phyloP scores from a whole-genome alignment of 2,113 vertebrate species.

The Emydocephalus ijimae region DNA sequence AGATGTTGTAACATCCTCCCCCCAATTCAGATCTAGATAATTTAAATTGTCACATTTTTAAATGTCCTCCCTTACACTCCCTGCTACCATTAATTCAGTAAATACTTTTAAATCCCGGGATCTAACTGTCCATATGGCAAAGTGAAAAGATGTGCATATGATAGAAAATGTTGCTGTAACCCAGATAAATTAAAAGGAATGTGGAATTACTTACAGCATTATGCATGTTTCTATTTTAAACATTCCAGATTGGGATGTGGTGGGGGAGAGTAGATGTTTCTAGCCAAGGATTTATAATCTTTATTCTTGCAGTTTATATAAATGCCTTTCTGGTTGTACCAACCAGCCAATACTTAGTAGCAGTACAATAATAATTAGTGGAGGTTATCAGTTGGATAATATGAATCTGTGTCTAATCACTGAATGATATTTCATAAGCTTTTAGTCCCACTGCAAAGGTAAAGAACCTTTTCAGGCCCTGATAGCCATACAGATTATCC shows the following conservation, averaged over 20 bases:
- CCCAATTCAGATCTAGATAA: neutral
- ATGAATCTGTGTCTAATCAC: neutral
- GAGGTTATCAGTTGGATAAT: neutral
- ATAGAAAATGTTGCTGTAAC: slow-evolving; percentile 34
- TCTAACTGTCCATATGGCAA: fast-evolving
- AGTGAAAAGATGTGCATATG: neutral
- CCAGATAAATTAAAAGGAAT: slow-evolving; percentile 29
- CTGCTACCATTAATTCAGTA: slow-evolving; percentile 4
- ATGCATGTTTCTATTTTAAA: neutral
- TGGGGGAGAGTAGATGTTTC: neutral
- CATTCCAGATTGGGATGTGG: neutral
- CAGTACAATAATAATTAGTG: neutral
- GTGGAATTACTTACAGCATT: slow-evolving; percentile 19
- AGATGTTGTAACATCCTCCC: neutral
- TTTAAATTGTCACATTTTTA: neutral
- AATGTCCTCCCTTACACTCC: neutral
- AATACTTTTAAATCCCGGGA: neutral
- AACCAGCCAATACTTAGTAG: neutral
- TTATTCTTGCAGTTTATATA: neutral
- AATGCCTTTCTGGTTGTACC: neutral
- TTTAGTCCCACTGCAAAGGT: neutral
- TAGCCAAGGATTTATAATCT: neutral
- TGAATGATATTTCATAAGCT: neutral
- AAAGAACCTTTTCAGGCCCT: neutral
- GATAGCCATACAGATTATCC: neutral